phyloP scores from a whole-genome alignment of 2,797 vertebrate species.

The Argentina silus region DNA sequence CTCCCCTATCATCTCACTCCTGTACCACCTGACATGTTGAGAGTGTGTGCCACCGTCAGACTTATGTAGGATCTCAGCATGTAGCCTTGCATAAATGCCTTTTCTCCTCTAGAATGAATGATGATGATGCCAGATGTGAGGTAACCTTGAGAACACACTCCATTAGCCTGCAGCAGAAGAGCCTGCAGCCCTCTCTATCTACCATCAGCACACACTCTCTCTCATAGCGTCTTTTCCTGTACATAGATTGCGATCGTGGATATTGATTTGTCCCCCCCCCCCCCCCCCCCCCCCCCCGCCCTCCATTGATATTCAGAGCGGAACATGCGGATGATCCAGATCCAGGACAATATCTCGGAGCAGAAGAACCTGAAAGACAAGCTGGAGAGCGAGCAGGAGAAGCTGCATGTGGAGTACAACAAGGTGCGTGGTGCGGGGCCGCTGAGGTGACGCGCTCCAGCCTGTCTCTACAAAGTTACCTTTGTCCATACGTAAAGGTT shows the following conservation, averaged over 20 bases:
- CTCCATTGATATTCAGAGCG: conserved; percentile 84
- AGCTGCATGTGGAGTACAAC: conserved; percentile 96
- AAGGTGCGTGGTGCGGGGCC: conserved; percentile 78
- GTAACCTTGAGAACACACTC: conserved; percentile 72
- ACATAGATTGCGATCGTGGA: conserved; percentile 62
- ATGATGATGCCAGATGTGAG: conserved; percentile 40
- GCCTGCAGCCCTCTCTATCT: conserved; percentile 32
- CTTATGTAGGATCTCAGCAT: conserved; percentile 35
- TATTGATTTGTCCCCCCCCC: conserved; percentile 60
- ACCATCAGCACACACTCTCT: conserved; percentile 40
- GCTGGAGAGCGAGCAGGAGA: conserved; percentile 96
- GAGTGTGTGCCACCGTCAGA: conserved; percentile 33
- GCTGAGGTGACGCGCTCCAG: too few relatives aligned
- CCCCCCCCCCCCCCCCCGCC: too few relatives aligned
- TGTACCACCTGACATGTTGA: background rate
- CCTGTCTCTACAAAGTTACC: too few relatives aligned
- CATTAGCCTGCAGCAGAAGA: conserved; percentile 39
- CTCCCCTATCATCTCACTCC: background rate
- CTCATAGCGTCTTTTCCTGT: conserved; percentile 18
- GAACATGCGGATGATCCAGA: conserved; percentile 99
- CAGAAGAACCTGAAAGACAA: conserved; percentile 98
- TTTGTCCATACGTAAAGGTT: too few relatives aligned
- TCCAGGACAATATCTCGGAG: conserved; percentile 98
- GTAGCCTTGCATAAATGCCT: conserved; percentile 33
- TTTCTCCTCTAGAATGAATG: conserved; percentile 44